Evolutionary conservation across 2,113 vertebrate genomes (phyloP), one percentile per base, ranked within the genome.

Genomic region (Pyrgilauda ruficollis): DNA sequence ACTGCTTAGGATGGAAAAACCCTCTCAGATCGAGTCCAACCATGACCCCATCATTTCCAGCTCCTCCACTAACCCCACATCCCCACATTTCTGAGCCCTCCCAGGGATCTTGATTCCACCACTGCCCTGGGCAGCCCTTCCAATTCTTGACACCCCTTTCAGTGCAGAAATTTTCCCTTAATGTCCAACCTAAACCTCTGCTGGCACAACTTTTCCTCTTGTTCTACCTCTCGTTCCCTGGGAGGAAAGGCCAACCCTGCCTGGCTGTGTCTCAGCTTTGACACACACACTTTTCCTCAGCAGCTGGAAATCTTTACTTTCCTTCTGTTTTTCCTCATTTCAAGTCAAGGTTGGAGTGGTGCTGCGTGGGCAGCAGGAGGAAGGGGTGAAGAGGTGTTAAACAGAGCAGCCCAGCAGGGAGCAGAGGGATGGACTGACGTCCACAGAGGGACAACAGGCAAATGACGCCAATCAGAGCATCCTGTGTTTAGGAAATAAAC

Each of bases 201-300:
- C 55, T 69, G 46, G 33, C 18, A 13, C 10, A 28, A 10, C 39
- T 3, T 44, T 68, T 15, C 27, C 53, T 31, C 72, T 26, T 6
- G 21, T 10, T 24, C 6, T 17, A 0, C 3, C 18, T 11, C 24
- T 5, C 5, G 0, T 35, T 24, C 13, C 24, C 15, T 7, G 41
- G 28, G 14, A 39, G 58, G 14, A 39, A 28, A 15, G 1, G 4
- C 27, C 1, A 2, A 37, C 12, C 8, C 11, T 3, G 1, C 17
- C 17, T 6, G 46, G 46, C 26, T 12, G 30, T 44, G 55, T 17
- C 49, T 46, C 58, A 27, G 35, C 30, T 43, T 68, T 50, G 41
- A 6, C 6, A 4, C 8, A 0, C 14, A 10, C 0, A 0, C 3
- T 47, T 72, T 55, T 30, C 23, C 50, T 47, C 43, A 53, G 50